Base-by-base conservation (phyloP, 1,140 invertebrate genomes). In the Apocrypta bakeri region DNA sequence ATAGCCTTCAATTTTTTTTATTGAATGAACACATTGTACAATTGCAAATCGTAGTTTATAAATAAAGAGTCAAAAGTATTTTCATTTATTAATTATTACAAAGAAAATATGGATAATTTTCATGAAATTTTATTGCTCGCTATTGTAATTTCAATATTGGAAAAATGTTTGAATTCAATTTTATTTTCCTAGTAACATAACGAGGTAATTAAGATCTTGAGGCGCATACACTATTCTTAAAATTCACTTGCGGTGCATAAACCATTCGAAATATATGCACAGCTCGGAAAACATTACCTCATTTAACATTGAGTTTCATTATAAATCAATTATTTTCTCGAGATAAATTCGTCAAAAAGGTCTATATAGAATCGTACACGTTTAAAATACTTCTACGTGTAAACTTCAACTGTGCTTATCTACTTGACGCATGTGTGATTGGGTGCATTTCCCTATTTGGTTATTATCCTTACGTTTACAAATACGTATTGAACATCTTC, bases 1-100 rank as follows among this genome's bases (percentile, higher is more conserved):
- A 74, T 64, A 71, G 48, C 17, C 48, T 56, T 56, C 48, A 82
- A 29, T 37, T 33, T 37, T 31, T 64, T 83, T 74, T 79, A 83
- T 79, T 83, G n/a, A 68, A 79, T 79, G 42, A 83, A 83, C 77
- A 79, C 76, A 76, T 74, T 63, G 56, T 79, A 83, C 76, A 78
- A 82, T 72, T 21, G 71, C 24, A 56, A 75, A 76, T 61, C 25
- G 27, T 48, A 11, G n/a, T 2, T 69, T 66, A 21, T 61, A 42
- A 81, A 21, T 61, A 42, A 81, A 42, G 21, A 75, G 66, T 63
- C 14, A 21, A 7, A 63, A 64, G 17, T 25, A 3, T 76, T 69
- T 29, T 73, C 7, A 63, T 24, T 33, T 27, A 80, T 73, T 1
- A 80, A 73, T 27, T 48, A n/a, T 56, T 64, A n/a, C 25, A 71